phyloP scores from a whole-genome alignment of 1,140 invertebrate genomes.

The Brachionus rotundiformis region DNA sequence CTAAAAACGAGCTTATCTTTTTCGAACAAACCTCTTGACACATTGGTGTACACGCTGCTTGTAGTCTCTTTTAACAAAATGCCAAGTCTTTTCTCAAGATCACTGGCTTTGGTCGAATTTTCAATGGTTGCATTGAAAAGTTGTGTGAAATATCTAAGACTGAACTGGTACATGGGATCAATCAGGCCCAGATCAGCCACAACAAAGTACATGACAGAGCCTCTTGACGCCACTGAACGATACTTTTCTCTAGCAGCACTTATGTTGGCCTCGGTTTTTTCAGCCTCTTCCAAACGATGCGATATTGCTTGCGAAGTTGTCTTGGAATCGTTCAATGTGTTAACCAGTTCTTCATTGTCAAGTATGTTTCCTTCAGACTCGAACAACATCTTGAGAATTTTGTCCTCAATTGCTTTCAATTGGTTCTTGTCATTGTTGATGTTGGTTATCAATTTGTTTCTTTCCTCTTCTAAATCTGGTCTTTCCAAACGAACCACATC shows the following conservation, averaged over 20 bases:
- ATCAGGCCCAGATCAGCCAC: constrained; percentile 64
- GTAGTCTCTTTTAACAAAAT: constrained; percentile 64
- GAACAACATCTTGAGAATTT: constrained; percentile 50
- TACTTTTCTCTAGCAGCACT: constrained; percentile 58
- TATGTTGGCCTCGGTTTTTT: constrained; percentile 70
- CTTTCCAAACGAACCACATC: constrained; percentile 61
- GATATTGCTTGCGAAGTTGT: constrained; percentile 69
- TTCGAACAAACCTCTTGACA: constrained; percentile 65
- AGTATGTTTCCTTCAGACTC: constrained; percentile 52
- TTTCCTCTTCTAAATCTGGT: constrained; percentile 50
- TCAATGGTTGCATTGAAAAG: constrained; percentile 59
- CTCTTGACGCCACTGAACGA: constrained; percentile 60
- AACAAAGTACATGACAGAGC: constrained; percentile 65
- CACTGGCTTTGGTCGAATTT: constrained; percentile 58
- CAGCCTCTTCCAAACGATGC: constrained; percentile 76
- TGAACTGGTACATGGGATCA: constrained; percentile 69
- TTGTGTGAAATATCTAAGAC: constrained; percentile 79
- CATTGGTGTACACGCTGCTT: constrained; percentile 66
- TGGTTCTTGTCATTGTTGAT: constrained; percentile 58
- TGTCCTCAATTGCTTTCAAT: constrained; percentile 50
- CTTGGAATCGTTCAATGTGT: constrained; percentile 71
- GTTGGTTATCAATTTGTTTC: constrained; percentile 45
- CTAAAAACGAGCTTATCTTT: constrained; percentile 65
- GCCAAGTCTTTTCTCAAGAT: constrained; percentile 58
- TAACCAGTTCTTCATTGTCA: constrained; percentile 51